Base-by-base conservation (phyloP, 2,113 vertebrate genomes). In the Butorides virescens region DNA sequence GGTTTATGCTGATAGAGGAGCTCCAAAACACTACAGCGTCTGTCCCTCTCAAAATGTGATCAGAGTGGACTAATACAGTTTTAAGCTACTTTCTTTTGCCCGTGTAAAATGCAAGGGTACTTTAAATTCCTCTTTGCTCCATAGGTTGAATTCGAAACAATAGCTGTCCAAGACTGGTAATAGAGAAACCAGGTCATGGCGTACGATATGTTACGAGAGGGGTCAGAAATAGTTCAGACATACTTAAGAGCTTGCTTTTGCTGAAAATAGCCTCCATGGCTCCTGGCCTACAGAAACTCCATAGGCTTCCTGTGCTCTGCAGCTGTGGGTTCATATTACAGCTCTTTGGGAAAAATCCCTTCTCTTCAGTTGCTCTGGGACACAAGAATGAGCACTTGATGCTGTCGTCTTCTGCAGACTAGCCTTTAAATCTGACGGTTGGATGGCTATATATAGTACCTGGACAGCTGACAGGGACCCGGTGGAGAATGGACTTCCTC, bases 261-360 rank as follows among this genome's bases (percentile, higher is more conserved):
- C 91, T 96, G 80, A 78, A 67, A 94, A 88, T 93, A 92, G 87
- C 72, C 44, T 85, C 8, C 13, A 37, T 94, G 65, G 56, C 80
- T 94, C 55, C 63, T 92, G 91, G 97, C 94, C 96, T 98, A 93
- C 95, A 95, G 96, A 96, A 97, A 97, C 96, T 96, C 93, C 97
- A 95, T 93, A 74, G 92, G 95, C 89, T 96, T 97, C 96, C 95
- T 96, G 91, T 92, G 77, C 59, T 97, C 91, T 97, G 96, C 97
- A 97, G 97, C 95, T 97, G 94, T 61, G 94, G 94, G 77, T 66
- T 96, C 81, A 15, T 70, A 67, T 97, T 95, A 95, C 94, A 95
- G 90, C 88, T 94, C 94, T 94, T 94, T 94, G 94, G 95, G 96
- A 95, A 93, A 97, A 97, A 96, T 91, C 92, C 81, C 84, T 92